phyloP scores from a whole-genome alignment of 1,140 invertebrate genomes.

The Camponotus floridanus region DNA sequence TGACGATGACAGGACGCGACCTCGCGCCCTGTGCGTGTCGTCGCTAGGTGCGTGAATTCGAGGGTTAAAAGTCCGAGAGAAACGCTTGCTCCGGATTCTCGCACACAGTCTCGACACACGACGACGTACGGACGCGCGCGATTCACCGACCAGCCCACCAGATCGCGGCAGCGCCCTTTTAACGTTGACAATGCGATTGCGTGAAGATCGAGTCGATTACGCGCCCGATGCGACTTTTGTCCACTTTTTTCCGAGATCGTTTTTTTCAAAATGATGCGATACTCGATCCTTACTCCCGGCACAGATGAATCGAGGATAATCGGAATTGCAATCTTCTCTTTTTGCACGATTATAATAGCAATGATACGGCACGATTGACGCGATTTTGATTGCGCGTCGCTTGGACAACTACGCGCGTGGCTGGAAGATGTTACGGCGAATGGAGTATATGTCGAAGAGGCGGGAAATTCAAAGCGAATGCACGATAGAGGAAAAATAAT shows the following conservation, averaged over 20 bases:
- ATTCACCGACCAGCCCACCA: conserved; percentile 76
- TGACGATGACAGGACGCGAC: neutral
- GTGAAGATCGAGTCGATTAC: conserved; percentile 15
- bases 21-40: neutral
- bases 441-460: conserved; percentile 50
- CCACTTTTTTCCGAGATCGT: neutral
- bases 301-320: neutral
- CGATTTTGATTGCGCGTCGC: neutral
- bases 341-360: no score
- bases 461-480: conserved; percentile 41
- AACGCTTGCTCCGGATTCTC: neutral
- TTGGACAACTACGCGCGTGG: neutral
- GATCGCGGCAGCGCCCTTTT: conserved; percentile 81
- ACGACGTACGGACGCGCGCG: conserved; percentile 62
- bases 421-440: conserved; percentile 63
- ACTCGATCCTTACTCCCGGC: no score
- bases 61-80: neutral
- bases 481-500: neutral
- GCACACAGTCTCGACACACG: conserved; percentile 23
- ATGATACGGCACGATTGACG: neutral
- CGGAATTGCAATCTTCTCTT: no score
- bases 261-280: no score
- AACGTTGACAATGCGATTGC: conserved; percentile 67
- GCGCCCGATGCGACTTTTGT: neutral
- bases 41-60: neutral